Conservation (phyloP, 2,888 invertebrate species). For the Drosophila anceps region DNA sequence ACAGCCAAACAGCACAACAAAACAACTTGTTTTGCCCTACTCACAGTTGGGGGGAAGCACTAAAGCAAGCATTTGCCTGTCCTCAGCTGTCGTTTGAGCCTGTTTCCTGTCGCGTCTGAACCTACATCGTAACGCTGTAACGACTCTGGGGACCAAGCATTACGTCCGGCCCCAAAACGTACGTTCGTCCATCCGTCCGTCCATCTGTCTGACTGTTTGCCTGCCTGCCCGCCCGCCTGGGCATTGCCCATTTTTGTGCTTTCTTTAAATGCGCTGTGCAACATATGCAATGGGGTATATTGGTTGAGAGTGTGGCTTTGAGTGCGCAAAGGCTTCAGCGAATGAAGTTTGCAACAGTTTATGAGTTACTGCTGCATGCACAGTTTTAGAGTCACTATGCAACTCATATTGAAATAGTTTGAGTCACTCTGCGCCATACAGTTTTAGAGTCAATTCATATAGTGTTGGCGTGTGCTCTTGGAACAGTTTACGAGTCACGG, state of each 20-base stretch:
- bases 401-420: too few species aligned
- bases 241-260: conserved; percentile 52
- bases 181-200: too few species aligned
- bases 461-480: too few species aligned
- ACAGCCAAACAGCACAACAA: conserved; percentile 25
- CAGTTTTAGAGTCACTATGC: too few species aligned
- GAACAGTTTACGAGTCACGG: background rate
- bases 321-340: background rate
- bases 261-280: background rate
- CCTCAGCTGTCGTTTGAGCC: conserved; percentile 61
- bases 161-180: conserved; percentile 6
- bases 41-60: conserved; percentile 22
- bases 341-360: background rate
- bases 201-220: background rate
- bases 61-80: conserved; percentile 23
- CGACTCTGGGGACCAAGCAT: conserved; percentile 43
- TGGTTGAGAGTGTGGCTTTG: background rate
- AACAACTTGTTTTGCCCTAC: conserved; percentile 48
- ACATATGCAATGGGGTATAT: background rate
- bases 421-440: too few species aligned
- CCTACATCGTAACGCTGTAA: conserved; percentile 30
- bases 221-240: background rate
- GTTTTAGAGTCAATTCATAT: too few species aligned
- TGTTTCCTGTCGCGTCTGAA: conserved; percentile 68
- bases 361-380: too few species aligned